These are phyloP conservation scores for Micromys minutus DNA, from an alignment of 2,113 vertebrate species.

Conservation along the genomic window DNA sequence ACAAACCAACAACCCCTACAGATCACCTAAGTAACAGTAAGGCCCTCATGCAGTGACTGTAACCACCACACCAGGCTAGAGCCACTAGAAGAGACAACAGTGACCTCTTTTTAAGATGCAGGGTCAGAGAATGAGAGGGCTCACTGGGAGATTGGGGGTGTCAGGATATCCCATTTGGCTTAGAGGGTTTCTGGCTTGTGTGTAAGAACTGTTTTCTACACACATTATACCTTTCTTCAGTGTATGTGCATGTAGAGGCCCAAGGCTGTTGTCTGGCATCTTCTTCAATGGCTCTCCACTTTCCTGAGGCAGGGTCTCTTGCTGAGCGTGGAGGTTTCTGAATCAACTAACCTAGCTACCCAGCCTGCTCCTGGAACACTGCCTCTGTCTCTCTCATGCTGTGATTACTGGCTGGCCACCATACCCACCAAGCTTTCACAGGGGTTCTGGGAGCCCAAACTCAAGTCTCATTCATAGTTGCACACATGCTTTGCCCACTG, in stretches of 20 bases:
- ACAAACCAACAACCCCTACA: too few species aligned
- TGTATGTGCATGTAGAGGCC: not conserved
- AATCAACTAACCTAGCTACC: not conserved
- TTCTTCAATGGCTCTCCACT: not conserved
- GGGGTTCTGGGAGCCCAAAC: not conserved
- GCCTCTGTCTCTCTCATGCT: not conserved
- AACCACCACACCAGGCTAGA: not conserved
- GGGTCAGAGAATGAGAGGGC: accelerated
- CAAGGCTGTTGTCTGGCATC: not conserved
- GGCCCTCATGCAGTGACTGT: not conserved
- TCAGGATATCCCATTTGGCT: not conserved
- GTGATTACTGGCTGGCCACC: not conserved
- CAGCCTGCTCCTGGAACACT: too few species aligned
- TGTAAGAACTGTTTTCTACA: accelerated
- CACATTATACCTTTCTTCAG: accelerated
- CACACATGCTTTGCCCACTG: too few species aligned
- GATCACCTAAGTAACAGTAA: too few species aligned
- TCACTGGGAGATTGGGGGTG: not conserved
- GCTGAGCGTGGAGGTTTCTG: not conserved
- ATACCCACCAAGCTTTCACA: not conserved
- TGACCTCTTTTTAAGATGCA: not conserved
- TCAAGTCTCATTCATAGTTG: not conserved
- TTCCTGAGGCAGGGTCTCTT: not conserved
- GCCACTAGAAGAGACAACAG: not conserved
- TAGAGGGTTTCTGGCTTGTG: not conserved